Percentiles rank a stretch among this genome's conserved stretches.
Evolutionary conservation across 92 coral and sea anemone genomes (phyloP).

Genomic region (Porites cylindrica): DNA sequence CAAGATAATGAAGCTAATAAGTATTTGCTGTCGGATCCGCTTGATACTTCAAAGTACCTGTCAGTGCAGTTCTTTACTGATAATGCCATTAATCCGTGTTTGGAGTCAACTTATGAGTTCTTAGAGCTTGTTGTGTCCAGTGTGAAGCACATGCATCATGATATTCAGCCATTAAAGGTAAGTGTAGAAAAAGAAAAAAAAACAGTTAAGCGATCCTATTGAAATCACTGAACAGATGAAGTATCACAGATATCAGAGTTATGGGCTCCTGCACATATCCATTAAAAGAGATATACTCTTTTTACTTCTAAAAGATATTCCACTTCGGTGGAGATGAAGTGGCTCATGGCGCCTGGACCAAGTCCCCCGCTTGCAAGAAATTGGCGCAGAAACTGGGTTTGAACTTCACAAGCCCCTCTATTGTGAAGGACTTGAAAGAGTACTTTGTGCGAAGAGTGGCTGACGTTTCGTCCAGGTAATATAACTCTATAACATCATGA

Average conservation of each 20-base stretch:
- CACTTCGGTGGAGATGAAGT: conserved; percentile 99
- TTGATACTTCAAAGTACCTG: conserved; percentile 87
- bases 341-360: conserved; percentile 97
- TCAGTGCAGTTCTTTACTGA: conserved; percentile 95
- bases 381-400: conserved; percentile 81
- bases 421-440: conserved; percentile 91
- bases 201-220: neutral
- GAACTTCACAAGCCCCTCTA: conserved; percentile 84
- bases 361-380: conserved; percentile 89
- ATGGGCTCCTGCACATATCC: too few relatives aligned
- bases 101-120: conserved; percentile 93
- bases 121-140: conserved; percentile 82
- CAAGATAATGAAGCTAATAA: conserved; percentile 70
- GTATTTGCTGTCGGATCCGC: conserved; percentile 85
- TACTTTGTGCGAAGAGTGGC: conserved; percentile 91
- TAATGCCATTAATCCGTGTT: conserved; percentile 97
- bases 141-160: conserved; percentile 79
- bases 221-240: neutral
- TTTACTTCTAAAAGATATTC: conserved; percentile 33
- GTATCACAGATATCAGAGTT: neutral
- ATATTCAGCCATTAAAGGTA: conserved; percentile 81
- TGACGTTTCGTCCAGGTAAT: conserved; percentile 76
- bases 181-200: neutral
- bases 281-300: neutral
- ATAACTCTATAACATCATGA: conserved; percentile 10